phyloP scores from a whole-genome alignment of 2,888 invertebrate species.

The Poecilus cupreus region DNA sequence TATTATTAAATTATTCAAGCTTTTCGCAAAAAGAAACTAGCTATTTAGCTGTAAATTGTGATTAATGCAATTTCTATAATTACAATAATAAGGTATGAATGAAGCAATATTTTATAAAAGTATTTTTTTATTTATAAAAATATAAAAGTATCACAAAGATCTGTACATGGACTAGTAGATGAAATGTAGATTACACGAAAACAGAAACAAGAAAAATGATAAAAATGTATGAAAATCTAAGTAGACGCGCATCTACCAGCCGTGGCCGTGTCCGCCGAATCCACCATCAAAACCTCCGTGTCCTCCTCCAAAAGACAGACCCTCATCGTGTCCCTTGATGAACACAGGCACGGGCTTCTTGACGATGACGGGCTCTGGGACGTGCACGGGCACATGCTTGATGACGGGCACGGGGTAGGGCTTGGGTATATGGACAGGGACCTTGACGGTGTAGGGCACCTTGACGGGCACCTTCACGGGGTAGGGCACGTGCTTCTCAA shows the following conservation, averaged over 20 bases:
- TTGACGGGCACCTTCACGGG: slow-evolving; percentile 59
- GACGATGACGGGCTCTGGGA: slow-evolving; percentile 53
- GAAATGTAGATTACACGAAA: slow-evolving; percentile 39
- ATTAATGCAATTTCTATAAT: too few relatives aligned
- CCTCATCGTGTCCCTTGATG: slow-evolving; percentile 47
- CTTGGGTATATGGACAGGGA: slow-evolving; percentile 26
- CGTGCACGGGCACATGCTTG: slow-evolving; percentile 52
- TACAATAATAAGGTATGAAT: not conserved
- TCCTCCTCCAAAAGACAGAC: slow-evolving; percentile 19
- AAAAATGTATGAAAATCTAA: slow-evolving; percentile 11
- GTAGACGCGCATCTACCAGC: slow-evolving; percentile 25
- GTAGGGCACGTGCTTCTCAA: slow-evolving; percentile 75
- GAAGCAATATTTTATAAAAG: not conserved
- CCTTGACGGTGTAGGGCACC: slow-evolving; percentile 44
- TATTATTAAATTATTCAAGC: too few relatives aligned
- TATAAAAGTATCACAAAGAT: slow-evolving; percentile 54
- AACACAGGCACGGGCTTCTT: slow-evolving; percentile 56
- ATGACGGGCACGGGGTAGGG: slow-evolving; percentile 53
- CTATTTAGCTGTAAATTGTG: too few relatives aligned
- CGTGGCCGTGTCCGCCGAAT: slow-evolving; percentile 35
- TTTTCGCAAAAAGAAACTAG: too few relatives aligned
- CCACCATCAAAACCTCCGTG: slow-evolving; percentile 24
- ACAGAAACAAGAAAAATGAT: slow-evolving; percentile 40
- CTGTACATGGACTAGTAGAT: slow-evolving; percentile 54
- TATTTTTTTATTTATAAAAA: slow-evolving; percentile 49